Conservation (phyloP, 1,140 invertebrate genomes). For the Atta texana region DNA sequence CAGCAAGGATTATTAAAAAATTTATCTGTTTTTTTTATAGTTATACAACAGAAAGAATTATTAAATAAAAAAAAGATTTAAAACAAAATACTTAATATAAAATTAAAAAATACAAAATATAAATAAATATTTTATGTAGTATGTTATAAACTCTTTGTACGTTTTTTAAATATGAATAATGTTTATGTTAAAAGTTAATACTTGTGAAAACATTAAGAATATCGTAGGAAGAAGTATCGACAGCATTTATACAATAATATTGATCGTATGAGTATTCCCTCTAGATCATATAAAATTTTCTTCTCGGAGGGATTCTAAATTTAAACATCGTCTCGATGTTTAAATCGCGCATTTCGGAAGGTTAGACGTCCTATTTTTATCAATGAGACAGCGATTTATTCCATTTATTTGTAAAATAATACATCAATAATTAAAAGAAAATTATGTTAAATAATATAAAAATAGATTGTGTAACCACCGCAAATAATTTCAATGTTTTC, state of each 20-base stretch:
- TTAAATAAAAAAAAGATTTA: neutral
- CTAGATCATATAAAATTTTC: neutral
- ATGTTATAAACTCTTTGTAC: neutral
- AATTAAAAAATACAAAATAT: neutral
- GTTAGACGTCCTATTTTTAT: neutral
- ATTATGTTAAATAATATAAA: neutral
- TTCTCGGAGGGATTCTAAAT: constrained; percentile 21
- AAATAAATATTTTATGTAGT: neutral
- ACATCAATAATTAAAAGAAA: neutral
- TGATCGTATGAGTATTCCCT: neutral
- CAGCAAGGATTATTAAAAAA: neutral
- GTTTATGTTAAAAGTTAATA: neutral
- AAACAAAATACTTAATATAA: neutral
- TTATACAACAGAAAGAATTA: neutral
- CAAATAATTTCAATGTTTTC: neutral
- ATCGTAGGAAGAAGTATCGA: neutral
- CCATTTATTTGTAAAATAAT: neutral
- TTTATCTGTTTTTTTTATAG: neutral
- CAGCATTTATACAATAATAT: constrained; percentile 12
- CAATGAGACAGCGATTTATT: neutral
- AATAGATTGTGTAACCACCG: neutral
- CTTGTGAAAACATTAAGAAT: neutral
- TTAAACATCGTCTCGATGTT: constrained; percentile 18
- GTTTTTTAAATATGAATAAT: neutral
- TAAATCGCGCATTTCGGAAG: neutral